Evolutionary conservation across 92 coral and sea anemone species (phyloP).

Genomic region (Porites divaricata): DNA sequence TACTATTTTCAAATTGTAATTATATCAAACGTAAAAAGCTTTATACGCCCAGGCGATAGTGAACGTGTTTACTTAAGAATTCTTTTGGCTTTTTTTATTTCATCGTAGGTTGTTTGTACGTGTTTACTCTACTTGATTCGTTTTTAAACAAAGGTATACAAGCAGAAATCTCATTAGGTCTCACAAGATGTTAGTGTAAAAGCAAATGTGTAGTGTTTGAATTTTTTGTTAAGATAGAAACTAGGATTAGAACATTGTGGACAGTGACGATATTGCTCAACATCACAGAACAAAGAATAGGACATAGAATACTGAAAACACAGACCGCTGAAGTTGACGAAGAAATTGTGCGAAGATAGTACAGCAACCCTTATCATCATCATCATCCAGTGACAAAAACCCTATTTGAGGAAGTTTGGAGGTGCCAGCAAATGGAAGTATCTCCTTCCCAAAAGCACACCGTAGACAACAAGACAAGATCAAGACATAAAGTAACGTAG

Average conservation of each 20-base stretch:
- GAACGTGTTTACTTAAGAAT: constrained; percentile 8
- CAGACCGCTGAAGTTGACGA: not conserved
- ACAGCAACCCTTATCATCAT: not conserved
- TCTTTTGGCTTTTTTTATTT: constrained; percentile 22
- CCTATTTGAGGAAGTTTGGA: constrained; percentile 6
- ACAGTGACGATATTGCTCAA: not conserved
- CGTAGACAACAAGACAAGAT: not conserved
- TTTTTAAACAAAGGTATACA: constrained; percentile 4
- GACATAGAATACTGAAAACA: not conserved
- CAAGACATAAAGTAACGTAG: not conserved
- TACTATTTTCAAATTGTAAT: constrained; percentile 43
- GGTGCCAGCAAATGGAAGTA: constrained; percentile 21
- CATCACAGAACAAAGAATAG: not conserved
- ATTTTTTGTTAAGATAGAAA: constrained; percentile 1
- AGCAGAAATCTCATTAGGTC: not conserved
- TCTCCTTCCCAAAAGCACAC: constrained; percentile 34
- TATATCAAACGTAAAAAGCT: not conserved
- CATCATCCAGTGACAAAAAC: not conserved
- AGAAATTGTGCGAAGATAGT: not conserved
- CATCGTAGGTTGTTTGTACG: constrained; percentile 21
- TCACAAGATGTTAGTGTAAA: not conserved
- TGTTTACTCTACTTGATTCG: constrained; percentile 3
- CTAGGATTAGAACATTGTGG: not conserved
- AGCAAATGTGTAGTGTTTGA: too few species aligned
- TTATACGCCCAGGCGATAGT: constrained; percentile 1